Conservation (phyloP, 1,140 invertebrate genomes). For the Bombyx mori region ASM3026992v2 NC_085110.1:18241001-18241500, state of each 20-base stretch:
- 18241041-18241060: constrained; percentile 2
- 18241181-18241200: constrained; percentile 39
- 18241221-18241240: constrained; percentile 38
- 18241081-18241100: constrained; percentile 13
- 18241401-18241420: constrained; percentile 23
- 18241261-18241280: constrained; percentile 9
- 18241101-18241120: constrained; percentile 45
- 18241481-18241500: no score
- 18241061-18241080: constrained; percentile 11
- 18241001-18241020: no score
- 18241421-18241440: not conserved
- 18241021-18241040: no score
- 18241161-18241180: constrained; percentile 49
- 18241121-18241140: constrained; percentile 31
- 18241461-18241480: not conserved
- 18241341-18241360: constrained; percentile 27
- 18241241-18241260: constrained; percentile 40
- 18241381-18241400: constrained; percentile 34
- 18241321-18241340: constrained; percentile 13
- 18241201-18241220: constrained; percentile 53
- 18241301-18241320: not conserved
- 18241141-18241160: constrained; percentile 57
- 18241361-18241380: constrained; percentile 35
- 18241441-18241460: no score
- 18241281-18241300: constrained; percentile 7